Percentiles rank a stretch among this genome's conserved stretches.
Conservation (phyloP, 2,113 vertebrate species). For the Stegostoma tigrinum region DNA sequence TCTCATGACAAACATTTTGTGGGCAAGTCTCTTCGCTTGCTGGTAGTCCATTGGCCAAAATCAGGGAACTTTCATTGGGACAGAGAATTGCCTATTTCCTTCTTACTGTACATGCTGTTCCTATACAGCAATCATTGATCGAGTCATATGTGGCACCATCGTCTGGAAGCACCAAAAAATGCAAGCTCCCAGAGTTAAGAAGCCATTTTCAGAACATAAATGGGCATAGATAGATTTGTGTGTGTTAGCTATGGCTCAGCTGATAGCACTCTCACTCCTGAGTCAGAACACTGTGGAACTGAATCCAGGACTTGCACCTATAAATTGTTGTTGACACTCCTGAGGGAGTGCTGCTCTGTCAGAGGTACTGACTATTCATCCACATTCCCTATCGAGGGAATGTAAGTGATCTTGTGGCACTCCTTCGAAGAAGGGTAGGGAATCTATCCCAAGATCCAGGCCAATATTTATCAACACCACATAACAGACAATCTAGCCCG, state of each 20-base stretch:
- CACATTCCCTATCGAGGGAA: background rate
- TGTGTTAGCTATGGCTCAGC: background rate
- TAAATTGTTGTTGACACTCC: background rate
- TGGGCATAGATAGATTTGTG: background rate
- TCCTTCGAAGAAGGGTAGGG: no score
- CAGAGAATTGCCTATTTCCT: background rate
- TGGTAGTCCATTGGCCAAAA: background rate
- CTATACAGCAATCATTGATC: background rate
- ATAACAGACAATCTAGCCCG: no score
- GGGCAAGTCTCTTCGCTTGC: background rate
- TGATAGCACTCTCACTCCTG: background rate
- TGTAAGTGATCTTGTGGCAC: background rate
- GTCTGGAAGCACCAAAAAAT: background rate
- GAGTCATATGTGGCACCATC: background rate
- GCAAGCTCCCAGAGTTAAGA: background rate
- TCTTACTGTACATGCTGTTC: background rate
- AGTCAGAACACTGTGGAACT: background rate
- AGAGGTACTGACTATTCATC: background rate
- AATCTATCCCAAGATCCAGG: background rate
- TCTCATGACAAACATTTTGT: background rate
- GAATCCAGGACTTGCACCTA: background rate
- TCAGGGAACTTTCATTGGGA: background rate
- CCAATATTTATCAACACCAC: background rate
- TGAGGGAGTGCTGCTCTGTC: background rate
- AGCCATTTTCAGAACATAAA: background rate